These are phyloP conservation scores for Cryptotermes secundus DNA, from an alignment of 1,140 invertebrate genomes.

Conservation along the genomic window DNA sequence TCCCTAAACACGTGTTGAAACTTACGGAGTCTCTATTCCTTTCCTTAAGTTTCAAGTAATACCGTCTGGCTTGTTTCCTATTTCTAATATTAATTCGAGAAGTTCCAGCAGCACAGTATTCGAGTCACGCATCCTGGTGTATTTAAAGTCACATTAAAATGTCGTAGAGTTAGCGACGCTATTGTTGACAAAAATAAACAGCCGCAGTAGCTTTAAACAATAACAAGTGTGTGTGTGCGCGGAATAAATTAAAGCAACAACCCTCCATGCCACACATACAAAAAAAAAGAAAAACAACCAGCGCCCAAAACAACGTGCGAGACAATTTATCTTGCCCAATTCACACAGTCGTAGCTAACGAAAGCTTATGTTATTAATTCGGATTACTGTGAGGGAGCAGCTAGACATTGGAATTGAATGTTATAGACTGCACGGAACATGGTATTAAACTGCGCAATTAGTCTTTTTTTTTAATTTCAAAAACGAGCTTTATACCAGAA, in stretches of 20 bases:
- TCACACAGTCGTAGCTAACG: background rate
- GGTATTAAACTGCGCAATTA: background rate
- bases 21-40: too few relatives aligned
- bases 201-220: background rate
- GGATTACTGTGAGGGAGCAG: background rate
- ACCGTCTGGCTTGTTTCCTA: background rate
- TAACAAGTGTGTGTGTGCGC: background rate
- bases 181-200: slow-evolving; percentile 9
- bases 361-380: slow-evolving; percentile 13
- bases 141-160: slow-evolving; percentile 9
- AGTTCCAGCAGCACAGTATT: background rate
- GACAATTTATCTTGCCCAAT: slow-evolving; percentile 16
- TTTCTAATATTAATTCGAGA: background rate
- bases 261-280: background rate
- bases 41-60: background rate
- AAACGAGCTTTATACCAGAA: background rate
- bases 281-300: background rate
- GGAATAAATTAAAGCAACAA: slow-evolving; percentile 11
- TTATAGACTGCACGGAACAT: background rate
- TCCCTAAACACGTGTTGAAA: too few relatives aligned
- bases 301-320: background rate
- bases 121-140: background rate
- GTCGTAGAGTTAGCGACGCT: background rate
- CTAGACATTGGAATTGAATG: background rate
- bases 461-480: background rate